A percentile compares a stretch with the other conserved stretches of the same genome.
phyloP scores from a whole-genome alignment of 2,888 invertebrate species.

The Macaria notata region DNA sequence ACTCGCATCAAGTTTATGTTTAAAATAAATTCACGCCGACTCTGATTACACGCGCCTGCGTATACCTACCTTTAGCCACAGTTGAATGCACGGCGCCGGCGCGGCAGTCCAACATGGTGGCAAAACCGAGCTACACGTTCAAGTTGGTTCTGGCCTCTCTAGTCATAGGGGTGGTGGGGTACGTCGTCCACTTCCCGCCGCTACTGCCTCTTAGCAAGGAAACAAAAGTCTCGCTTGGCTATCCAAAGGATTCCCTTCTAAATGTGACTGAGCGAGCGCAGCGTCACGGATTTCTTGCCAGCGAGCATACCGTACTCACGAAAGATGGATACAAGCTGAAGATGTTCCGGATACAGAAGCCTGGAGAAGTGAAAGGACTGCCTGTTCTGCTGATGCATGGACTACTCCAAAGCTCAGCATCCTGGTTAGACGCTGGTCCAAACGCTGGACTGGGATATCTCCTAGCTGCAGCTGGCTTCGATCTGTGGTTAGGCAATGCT shows the following conservation, averaged over 20 bases:
- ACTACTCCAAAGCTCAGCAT: conserved; percentile 56
- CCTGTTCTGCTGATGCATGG: conserved; percentile 67
- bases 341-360: conserved; percentile 50
- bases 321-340: conserved; percentile 63
- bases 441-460: conserved; percentile 45
- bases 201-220: conserved; percentile 27
- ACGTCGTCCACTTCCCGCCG: conserved; percentile 18
- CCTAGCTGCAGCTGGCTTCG: conserved; percentile 40
- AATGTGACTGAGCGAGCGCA: conserved; percentile 32
- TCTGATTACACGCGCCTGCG: no score
- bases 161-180: conserved; percentile 27
- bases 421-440: conserved; percentile 62
- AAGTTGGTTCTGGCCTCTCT: conserved; percentile 24
- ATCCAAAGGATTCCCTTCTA: conserved; percentile 31
- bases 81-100: background rate
- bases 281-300: conserved; percentile 49
- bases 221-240: conserved; percentile 31
- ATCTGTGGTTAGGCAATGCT: conserved; percentile 39
- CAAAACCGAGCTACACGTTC: conserved; percentile 26
- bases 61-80: background rate
- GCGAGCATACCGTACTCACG: conserved; percentile 55
- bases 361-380: conserved; percentile 35
- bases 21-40: background rate
- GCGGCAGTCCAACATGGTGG: conserved; percentile 23
- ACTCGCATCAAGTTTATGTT: background rate